A percentile compares a stretch with the other conserved stretches of the same genome.
phyloP scores from a whole-genome alignment of 2,888 invertebrate species.

The Cephalotes varians region DNA sequence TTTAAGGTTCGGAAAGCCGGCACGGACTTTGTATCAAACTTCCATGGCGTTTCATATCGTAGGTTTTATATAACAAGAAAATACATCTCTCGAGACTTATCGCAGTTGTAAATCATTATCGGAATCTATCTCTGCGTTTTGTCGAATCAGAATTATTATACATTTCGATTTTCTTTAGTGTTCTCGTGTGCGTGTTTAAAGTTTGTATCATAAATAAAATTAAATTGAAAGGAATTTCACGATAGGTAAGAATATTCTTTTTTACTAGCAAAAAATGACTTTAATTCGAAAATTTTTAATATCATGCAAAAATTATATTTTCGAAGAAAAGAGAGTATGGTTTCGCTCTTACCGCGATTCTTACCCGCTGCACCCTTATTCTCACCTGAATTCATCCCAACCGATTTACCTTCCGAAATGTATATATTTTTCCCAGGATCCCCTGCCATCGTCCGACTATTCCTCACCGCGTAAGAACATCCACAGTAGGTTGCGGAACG shows the following conservation, averaged over 20 bases:
- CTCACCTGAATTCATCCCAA: conserved; percentile 2
- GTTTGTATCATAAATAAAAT: background rate
- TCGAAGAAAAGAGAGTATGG: background rate
- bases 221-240: background rate
- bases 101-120: conserved; percentile 21
- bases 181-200: background rate
- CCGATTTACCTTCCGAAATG: conserved; percentile 45
- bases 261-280: no score
- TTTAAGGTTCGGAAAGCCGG: conserved; percentile 46
- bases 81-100: conserved; percentile 13
- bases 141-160: conserved; percentile 23
- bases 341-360: background rate
- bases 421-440: conserved; percentile 33
- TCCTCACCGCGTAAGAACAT: conserved; percentile 53
- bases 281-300: background rate
- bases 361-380: no score
- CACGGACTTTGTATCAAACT: conserved; percentile 29
- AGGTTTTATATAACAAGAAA: conserved; percentile 3
- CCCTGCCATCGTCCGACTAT: conserved; percentile 23
- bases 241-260: background rate
- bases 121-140: background rate
- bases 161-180: background rate
- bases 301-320: background rate
- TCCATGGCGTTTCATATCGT: background rate
- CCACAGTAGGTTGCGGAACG: conserved; percentile 49